These are phyloP conservation scores for Aplysia californica DNA, from an alignment of 1,140 invertebrate species.

Conservation along the genomic window DNA sequence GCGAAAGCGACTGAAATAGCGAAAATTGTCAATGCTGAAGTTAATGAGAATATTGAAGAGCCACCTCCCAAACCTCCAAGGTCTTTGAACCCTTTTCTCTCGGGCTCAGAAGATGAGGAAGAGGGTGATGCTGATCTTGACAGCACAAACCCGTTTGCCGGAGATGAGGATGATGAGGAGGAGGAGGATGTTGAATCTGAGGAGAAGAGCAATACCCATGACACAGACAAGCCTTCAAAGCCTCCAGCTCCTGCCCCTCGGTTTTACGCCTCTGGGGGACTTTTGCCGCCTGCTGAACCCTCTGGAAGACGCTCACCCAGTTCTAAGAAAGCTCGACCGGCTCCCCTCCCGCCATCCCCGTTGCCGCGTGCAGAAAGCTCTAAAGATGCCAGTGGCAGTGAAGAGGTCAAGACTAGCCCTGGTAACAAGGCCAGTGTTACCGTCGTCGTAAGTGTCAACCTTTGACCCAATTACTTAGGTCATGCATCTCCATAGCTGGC, in stretches of 20 bases:
- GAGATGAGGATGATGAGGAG: slow-evolving; percentile 13
- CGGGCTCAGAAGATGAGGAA: neutral
- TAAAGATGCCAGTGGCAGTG: neutral
- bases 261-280: slow-evolving; percentile 12
- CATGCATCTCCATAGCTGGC: no score
- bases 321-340: slow-evolving; percentile 16
- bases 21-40: no score
- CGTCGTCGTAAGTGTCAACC: slow-evolving; percentile 30
- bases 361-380: neutral
- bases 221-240: neutral
- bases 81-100: no score
- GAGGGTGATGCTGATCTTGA: neutral
- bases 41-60: neutral
- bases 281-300: neutral
- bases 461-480: no score
- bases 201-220: neutral
- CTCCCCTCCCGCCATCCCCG: slow-evolving; percentile 16
- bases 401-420: neutral
- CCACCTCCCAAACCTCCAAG: neutral
- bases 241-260: neutral
- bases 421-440: neutral
- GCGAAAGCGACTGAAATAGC: neutral
- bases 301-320: neutral
- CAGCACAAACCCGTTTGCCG: no score
- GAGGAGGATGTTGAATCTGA: neutral